phyloP scores from a whole-genome alignment of 2,113 vertebrate species.

The Clarias gariepinus region DNA sequence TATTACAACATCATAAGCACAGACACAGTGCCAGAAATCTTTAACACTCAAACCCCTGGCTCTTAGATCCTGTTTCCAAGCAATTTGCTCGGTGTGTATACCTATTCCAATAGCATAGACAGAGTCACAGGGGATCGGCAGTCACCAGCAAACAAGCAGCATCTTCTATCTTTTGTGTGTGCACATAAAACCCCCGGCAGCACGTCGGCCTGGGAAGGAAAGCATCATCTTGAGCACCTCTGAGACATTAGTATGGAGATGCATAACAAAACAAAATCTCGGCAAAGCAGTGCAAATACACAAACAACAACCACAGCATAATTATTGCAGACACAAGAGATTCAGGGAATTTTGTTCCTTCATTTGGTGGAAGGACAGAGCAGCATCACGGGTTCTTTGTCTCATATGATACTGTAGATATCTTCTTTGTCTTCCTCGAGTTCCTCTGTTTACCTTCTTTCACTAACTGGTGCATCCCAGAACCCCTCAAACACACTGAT shows the following conservation, averaged over 20 bases:
- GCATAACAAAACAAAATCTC: slow-evolving; percentile 30
- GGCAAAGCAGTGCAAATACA: slow-evolving; percentile 47
- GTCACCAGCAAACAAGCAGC: slow-evolving; percentile 41
- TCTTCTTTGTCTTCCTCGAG: not conserved
- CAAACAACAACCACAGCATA: slow-evolving; percentile 31
- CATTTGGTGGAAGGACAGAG: slow-evolving; percentile 3
- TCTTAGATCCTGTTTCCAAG: slow-evolving; percentile 42
- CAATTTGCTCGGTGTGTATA: slow-evolving; percentile 16
- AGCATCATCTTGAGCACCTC: slow-evolving; percentile 51
- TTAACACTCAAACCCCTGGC: slow-evolving; percentile 24
- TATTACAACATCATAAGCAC: slow-evolving; percentile 22
- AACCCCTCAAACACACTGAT: slow-evolving; percentile 28
- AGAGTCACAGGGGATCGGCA: slow-evolving; percentile 11
- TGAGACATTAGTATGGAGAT: slow-evolving; percentile 34
- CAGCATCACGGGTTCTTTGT: not conserved
- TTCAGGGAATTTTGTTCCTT: slow-evolving; percentile 33
- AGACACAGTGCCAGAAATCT: slow-evolving; percentile 24
- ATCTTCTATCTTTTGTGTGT: not conserved
- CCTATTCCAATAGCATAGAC: not conserved
- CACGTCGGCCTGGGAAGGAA: not conserved
- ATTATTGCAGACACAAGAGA: slow-evolving; percentile 33
- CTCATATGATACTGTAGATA: not conserved
- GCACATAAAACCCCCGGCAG: slow-evolving; percentile 30
- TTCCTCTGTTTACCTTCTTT: slow-evolving; percentile 32
- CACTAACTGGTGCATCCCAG: slow-evolving; percentile 16